Percentiles rank a stretch among this genome's conserved stretches.
Evolutionary conservation across 2,113 vertebrate genomes (phyloP).

Genomic region (Holacanthus passer): DNA sequence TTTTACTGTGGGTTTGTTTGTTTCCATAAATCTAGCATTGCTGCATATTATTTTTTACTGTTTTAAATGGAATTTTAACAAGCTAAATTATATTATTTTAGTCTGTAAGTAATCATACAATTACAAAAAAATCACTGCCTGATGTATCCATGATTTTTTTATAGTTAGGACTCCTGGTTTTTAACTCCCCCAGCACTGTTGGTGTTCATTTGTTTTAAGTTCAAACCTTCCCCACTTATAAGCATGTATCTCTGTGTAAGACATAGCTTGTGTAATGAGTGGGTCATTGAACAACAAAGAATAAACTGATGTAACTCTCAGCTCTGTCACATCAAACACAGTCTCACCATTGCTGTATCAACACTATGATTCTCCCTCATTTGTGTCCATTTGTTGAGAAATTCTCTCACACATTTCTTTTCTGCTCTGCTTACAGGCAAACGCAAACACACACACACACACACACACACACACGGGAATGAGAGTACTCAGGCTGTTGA

Average conservation of each 20-base stretch:
- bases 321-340: not conserved
- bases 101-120: not conserved
- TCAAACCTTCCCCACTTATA: not conserved
- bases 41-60: not conserved
- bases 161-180: not conserved
- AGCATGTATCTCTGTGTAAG: not conserved
- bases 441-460: not conserved
- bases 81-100: not conserved
- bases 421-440: conserved; percentile 6
- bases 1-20: not conserved
- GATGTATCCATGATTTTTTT: not conserved
- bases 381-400: conserved; percentile 36
- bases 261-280: not conserved
- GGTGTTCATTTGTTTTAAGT: not conserved
- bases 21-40: not conserved
- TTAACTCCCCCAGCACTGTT: not conserved
- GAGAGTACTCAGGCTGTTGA: conserved; percentile 46
- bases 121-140: not conserved
- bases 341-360: conserved; percentile 32
- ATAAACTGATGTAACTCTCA: not conserved
- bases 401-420: conserved; percentile 8
- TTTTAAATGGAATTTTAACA: not conserved
- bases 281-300: not conserved
- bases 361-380: conserved; percentile 30
- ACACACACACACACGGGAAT: conserved; percentile 15